Percentiles rank a stretch among this genome's conserved stretches.
These are phyloP conservation scores for Rhodophaea formosa DNA, from an alignment of 2,888 invertebrate species.

Conservation along the genomic window DNA sequence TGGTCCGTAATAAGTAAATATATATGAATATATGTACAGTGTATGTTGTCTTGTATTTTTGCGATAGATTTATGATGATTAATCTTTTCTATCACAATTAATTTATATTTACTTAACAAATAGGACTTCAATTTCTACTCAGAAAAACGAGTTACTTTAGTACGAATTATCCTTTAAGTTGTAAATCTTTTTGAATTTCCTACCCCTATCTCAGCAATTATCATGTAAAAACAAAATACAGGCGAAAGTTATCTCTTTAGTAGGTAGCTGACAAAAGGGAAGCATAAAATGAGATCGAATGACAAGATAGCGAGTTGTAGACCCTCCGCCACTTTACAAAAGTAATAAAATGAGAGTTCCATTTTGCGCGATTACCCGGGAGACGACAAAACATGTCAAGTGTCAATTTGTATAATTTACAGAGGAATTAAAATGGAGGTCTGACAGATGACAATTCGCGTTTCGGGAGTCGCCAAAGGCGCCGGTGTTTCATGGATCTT, in stretches of 20 bases:
- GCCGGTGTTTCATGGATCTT: constrained; percentile 32
- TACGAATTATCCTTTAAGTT: not conserved
- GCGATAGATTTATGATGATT: too few relatives aligned
- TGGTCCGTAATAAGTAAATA: too few relatives aligned
- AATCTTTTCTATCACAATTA: too few relatives aligned
- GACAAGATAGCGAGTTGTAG: constrained; percentile 38
- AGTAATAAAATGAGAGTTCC: constrained; percentile 63
- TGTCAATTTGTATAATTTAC: constrained; percentile 76
- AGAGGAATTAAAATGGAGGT: constrained; percentile 67
- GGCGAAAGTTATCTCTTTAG: constrained; percentile 1
- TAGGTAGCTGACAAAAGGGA: constrained; percentile 17
- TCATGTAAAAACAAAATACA: constrained; percentile 18
- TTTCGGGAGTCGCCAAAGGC: constrained; percentile 28
- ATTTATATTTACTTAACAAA: too few relatives aligned
- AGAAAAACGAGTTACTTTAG: not conserved
- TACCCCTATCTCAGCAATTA: constrained; percentile 7
- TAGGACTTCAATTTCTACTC: too few relatives aligned
- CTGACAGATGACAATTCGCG: constrained; percentile 69
- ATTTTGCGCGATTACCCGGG: constrained; percentile 69
- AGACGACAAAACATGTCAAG: constrained; percentile 77
- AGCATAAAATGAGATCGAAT: constrained; percentile 32
- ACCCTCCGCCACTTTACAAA: constrained; percentile 46
- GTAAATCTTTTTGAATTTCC: not conserved
- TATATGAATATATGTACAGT: too few relatives aligned
- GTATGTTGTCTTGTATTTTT: too few relatives aligned